Evolutionary conservation across 1,140 invertebrate genomes (phyloP), one percentile per base, ranked within the genome.

Genomic region (Aphis craccivora): DNA sequence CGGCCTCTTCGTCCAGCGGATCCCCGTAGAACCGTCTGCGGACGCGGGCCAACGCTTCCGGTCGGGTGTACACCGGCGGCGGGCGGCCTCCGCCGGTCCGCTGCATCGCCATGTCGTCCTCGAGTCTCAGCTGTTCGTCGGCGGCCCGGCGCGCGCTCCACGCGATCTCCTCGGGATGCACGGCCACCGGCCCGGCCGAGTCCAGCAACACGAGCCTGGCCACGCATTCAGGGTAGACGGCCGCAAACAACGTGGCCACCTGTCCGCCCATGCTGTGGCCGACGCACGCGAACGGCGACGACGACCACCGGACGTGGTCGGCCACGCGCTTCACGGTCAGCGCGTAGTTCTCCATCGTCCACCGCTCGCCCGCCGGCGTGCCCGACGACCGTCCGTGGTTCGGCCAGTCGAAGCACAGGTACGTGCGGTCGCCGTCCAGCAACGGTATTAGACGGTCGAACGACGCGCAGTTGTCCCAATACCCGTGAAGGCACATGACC

Each of bases 401-500:
- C 0, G 97, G 97, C 90, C 98, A 95, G 95, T 98, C 97, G 94
- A 98, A 96, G 94, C 97, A 97, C 48, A 98, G 95, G 83, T 97
- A 95, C 51, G 96, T 95, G 76, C 95, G 94, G 53, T 95, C 95
- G 2, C 95, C 93, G 7, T 96, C 96, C 48, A 98, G 95, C 53
- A 98, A 95, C 22, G 97, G 97, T 51, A 97, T 96, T 81, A 98
- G 95, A 67, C 95, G 96, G 95, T 98, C 97, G 96, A 98, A 99
- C n/a, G 97, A 97, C n/a, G 97, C 97, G 84, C 97, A 97, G 95
- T 98, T 99, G 95, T 98, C 98, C 95, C 98, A 97, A 96, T 98
- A 98, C 84, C 98, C 98, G 95, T 99, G 98, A 25, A 98, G 95
- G 11, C 97, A 97, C 53, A 99, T 95, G 3, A 97, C 95, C 1